A percentile compares a stretch with the other conserved stretches of the same genome.
phyloP scores from a whole-genome alignment of 2,113 vertebrate species.

The Arizona elegans region DNA sequence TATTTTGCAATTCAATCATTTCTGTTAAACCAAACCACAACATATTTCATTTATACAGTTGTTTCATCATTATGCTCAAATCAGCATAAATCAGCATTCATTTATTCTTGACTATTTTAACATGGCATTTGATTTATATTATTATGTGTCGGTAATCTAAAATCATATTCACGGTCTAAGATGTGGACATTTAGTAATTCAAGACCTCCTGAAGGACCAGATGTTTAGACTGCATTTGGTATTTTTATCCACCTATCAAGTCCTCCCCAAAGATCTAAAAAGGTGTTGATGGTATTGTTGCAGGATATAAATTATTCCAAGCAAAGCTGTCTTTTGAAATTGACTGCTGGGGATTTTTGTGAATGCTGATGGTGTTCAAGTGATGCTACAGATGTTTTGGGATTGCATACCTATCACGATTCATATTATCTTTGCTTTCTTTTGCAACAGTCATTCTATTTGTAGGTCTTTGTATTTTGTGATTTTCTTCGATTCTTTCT shows the following conservation, averaged over 20 bases:
- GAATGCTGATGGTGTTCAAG: too few species aligned
- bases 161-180: too few species aligned
- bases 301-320: too few species aligned
- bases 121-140: neutral
- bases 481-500: neutral
- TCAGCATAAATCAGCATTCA: neutral
- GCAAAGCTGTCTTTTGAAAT: too few species aligned
- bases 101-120: neutral
- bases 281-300: too few species aligned
- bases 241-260: neutral
- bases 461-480: neutral
- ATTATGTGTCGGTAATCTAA: too few species aligned
- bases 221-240: neutral
- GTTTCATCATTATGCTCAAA: neutral
- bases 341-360: too few species aligned
- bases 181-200: too few species aligned
- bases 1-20: neutral
- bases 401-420: neutral
- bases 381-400: too few species aligned
- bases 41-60: neutral
- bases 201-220: neutral
- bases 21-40: neutral
- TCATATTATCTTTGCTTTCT: neutral
- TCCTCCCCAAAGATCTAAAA: too few species aligned
- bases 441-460: neutral